Evolutionary conservation across 2,113 vertebrate species (phyloP).

Genomic region (Hippocampus zosterae): DNA sequence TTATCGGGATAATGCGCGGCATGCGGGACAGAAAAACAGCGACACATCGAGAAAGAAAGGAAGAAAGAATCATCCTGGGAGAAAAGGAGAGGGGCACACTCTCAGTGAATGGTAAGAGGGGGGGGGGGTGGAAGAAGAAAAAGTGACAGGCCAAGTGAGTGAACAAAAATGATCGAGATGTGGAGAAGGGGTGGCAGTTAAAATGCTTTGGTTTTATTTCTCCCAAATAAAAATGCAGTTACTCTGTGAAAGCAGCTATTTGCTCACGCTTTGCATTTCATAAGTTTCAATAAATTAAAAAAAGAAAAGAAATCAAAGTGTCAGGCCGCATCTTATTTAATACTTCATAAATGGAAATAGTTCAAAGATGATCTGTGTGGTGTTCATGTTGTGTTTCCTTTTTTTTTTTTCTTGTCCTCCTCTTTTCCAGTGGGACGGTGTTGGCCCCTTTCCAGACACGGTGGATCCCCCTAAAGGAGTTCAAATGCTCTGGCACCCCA

Average conservation of each 20-base stretch:
- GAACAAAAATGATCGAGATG: slow-evolving; percentile 21
- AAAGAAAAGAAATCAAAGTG: neutral
- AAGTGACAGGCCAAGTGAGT: slow-evolving; percentile 22
- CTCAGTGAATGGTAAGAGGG: neutral
- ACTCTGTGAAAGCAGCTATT: slow-evolving; percentile 12
- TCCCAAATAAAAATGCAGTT: slow-evolving; percentile 28
- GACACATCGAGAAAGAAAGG: neutral
- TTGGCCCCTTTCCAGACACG: slow-evolving; percentile 93
- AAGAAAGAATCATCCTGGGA: slow-evolving; percentile 17
- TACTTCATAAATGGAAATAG: no score
- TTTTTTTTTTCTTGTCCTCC: slow-evolving; percentile 8
- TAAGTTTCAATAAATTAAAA: neutral
- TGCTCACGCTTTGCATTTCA: slow-evolving; percentile 9
- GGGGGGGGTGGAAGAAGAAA: slow-evolving; percentile 3
- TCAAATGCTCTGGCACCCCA: slow-evolving; percentile 99
- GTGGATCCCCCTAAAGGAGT: slow-evolving; percentile 95
- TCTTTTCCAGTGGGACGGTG: slow-evolving; percentile 88
- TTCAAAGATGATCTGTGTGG: no score
- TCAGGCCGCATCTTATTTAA: slow-evolving; percentile 1
- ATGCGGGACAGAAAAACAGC: slow-evolving; percentile 5
- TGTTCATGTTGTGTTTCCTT: neutral
- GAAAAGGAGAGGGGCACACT: slow-evolving; percentile 8
- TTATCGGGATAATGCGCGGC: neutral
- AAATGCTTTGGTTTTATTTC: slow-evolving; percentile 23
- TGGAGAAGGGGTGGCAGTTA: slow-evolving; percentile 15